Conservation (phyloP, 2,113 vertebrate genomes). For the Verasper variegatus region DNA sequence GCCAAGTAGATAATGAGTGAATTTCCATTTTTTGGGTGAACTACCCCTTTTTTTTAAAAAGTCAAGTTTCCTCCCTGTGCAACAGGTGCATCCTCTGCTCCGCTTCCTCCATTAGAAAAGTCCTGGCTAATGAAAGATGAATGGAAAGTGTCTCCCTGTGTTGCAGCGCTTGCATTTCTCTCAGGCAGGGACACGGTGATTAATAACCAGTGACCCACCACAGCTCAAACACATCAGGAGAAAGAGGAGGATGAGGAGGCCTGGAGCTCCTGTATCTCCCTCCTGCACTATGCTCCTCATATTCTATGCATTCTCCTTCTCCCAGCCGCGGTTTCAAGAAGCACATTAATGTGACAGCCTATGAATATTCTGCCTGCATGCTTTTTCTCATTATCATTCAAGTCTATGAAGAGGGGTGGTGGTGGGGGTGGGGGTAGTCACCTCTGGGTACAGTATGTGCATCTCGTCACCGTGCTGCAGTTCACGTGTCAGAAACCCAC, state of each 20-base stretch:
- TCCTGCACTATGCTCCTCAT: constrained; percentile 24
- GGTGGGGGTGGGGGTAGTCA: constrained; percentile 50
- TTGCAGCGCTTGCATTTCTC: constrained; percentile 13
- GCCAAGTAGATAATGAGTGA: no score
- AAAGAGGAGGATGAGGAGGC: background rate
- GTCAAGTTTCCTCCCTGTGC: constrained; percentile 2
- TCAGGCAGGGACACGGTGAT: constrained; percentile 25
- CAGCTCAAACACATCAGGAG: constrained; percentile 21
- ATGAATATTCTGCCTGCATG: constrained; percentile 65
- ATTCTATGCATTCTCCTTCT: constrained; percentile 14
- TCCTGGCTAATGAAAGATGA: constrained; percentile 38
- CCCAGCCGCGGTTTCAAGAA: constrained; percentile 10
- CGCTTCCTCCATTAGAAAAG: constrained; percentile 2
- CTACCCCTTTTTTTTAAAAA: background rate
- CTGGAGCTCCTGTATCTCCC: constrained; percentile 16
- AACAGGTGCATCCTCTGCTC: constrained; percentile 59
- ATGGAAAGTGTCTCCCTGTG: constrained; percentile 17
- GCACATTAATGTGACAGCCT: constrained; percentile 61
- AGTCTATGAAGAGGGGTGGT: constrained; percentile 33
- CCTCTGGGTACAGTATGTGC: constrained; percentile 65
- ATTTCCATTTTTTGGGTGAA: background rate
- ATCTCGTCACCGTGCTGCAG: constrained; percentile 41
- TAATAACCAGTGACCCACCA: constrained; percentile 31
- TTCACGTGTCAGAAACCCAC: constrained; percentile 11
- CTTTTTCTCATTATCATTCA: constrained; percentile 70